phyloP scores from a whole-genome alignment of 2,888 invertebrate genomes.

The Scaptomyza cyrtandrae region DNA sequence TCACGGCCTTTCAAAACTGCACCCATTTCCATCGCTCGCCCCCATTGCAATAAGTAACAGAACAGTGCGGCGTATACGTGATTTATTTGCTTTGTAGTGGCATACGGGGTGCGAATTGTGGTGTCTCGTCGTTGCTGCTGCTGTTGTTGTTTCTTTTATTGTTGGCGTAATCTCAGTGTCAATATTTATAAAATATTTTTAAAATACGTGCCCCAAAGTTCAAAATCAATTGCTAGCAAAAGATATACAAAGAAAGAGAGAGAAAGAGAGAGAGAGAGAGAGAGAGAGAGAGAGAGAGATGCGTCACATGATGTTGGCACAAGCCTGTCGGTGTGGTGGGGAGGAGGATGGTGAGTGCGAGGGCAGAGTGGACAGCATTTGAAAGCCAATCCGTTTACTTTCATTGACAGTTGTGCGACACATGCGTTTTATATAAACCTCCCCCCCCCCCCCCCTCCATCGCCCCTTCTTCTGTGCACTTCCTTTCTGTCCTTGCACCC shows the following conservation, averaged over 20 bases:
- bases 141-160: constrained; percentile 1
- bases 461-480: too few species aligned
- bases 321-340: not conserved
- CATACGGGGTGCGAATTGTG: not conserved
- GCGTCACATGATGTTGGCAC: constrained; percentile 40
- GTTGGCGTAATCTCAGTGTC: constrained; percentile 65
- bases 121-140: not conserved
- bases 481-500: not conserved
- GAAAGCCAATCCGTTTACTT: constrained; percentile 79
- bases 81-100: constrained; percentile 52
- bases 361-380: constrained; percentile 52
- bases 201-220: constrained; percentile 71
- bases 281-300: constrained; percentile 13
- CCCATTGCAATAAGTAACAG: constrained; percentile 1
- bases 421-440: constrained; percentile 56
- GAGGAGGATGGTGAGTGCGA: not conserved
- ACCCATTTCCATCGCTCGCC: not conserved
- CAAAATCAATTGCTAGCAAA: constrained; percentile 69
- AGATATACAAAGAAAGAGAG: constrained; percentile 1
- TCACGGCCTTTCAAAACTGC: not conserved
- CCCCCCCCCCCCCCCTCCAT: not conserved
- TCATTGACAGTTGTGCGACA: constrained; percentile 78
- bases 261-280: constrained; percentile 22
- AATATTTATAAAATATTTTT: constrained; percentile 79
- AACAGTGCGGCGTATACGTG: constrained; percentile 66